A percentile compares a stretch with the other conserved stretches of the same genome.
Evolutionary conservation across 1,140 invertebrate genomes (phyloP).

Genomic region (Lithobius niger): DNA sequence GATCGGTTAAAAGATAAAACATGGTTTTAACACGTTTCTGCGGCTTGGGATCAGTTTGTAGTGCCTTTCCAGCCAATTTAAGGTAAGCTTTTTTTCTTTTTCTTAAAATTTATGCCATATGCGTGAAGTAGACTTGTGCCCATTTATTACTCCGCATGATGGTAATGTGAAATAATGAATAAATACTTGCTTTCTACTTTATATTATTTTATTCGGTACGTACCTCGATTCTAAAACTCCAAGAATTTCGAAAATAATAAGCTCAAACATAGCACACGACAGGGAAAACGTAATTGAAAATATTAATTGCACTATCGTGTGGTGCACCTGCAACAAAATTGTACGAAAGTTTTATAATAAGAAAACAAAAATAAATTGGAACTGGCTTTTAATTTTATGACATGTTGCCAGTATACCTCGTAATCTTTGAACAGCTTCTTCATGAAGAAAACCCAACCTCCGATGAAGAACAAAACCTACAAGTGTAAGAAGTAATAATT

Average conservation of each 20-base stretch:
- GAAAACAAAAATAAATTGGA: neutral
- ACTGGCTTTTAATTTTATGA: conserved; percentile 2
- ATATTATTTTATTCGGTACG: conserved; percentile 17
- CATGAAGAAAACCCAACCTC: conserved; percentile 97
- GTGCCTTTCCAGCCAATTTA: no score
- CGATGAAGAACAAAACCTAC: conserved; percentile 84
- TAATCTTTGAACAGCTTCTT: conserved; percentile 97
- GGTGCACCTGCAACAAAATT: conserved; percentile 50
- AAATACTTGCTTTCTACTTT: conserved; percentile 16
- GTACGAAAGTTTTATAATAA: conserved; percentile 8
- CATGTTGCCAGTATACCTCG: conserved; percentile 44
- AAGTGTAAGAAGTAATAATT: conserved; percentile 33
- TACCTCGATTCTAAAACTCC: conserved; percentile 73
- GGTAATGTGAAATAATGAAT: no score
- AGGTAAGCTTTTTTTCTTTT: no score
- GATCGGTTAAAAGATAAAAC: no score
- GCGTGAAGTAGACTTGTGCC: no score
- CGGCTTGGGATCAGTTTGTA: no score
- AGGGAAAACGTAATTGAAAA: conserved; percentile 95
- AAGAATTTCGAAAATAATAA: conserved; percentile 99
- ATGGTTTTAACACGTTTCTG: no score
- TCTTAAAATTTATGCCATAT: no score
- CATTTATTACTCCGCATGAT: no score
- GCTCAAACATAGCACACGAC: conserved; percentile 98
- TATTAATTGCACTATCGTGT: conserved; percentile 83